Conservation (phyloP, 2,888 invertebrate species). For the Eristalinus sepulchralis region DNA sequence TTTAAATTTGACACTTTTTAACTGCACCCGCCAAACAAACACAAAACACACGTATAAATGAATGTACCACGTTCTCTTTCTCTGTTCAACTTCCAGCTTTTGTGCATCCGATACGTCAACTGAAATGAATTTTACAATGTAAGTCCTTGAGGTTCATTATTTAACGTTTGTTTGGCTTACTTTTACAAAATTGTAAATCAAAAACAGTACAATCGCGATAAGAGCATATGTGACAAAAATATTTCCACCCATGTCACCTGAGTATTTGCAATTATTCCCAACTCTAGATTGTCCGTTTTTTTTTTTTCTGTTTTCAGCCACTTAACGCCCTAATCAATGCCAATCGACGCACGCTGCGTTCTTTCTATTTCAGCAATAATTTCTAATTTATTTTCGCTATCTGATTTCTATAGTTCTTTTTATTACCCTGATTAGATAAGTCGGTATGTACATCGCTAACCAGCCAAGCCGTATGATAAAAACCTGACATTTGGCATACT, state of each 20-base stretch:
- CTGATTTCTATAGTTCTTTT: conserved; percentile 25
- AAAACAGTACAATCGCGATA: conserved; percentile 13
- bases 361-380: background rate
- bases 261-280: background rate
- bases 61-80: conserved; percentile 28
- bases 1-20: background rate
- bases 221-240: conserved; percentile 28
- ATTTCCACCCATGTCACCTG: conserved; percentile 38
- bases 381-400: conserved; percentile 18
- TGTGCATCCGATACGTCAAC: conserved; percentile 34
- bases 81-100: conserved; percentile 14
- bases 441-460: background rate
- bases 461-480: conserved; percentile 1
- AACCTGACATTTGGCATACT: conserved; percentile 1
- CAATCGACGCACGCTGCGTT: conserved; percentile 12
- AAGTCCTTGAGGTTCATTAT: background rate
- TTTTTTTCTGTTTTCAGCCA: background rate
- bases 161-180: conserved; percentile 20
- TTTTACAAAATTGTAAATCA: conserved; percentile 47
- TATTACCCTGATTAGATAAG: conserved; percentile 44
- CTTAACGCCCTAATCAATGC: conserved; percentile 2
- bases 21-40: background rate
- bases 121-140: conserved; percentile 19
- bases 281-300: background rate
- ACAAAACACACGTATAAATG: background rate